Base-by-base conservation (phyloP, 2,797 vertebrate genomes). In the Petrocephalus sullivani region DNA sequence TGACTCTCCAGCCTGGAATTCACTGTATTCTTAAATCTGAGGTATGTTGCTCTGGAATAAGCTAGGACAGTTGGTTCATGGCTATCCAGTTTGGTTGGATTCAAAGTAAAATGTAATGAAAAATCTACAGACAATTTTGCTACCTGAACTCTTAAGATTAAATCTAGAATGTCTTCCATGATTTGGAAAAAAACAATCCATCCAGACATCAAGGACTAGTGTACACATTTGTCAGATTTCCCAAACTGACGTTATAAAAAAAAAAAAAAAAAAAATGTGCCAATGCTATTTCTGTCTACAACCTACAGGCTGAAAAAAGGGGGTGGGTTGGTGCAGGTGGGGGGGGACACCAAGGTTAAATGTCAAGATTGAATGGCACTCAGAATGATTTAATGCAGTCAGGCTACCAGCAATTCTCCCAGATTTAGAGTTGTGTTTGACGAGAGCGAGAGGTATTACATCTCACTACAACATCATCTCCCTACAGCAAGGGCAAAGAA, bases 401-500 rank as follows among this genome's bases (percentile, higher is more conserved):
- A 78, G 21, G 33, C 46, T 86, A 53, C 82, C 83, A 85, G 41
- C 49, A 28, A 84, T 88, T 83, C 81, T 84, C 71, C 56, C 56
- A 51, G 56, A 87, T 54, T 49, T 33, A 33, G 88, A 82, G 54
- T 19, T 60, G 28, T 16, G 33, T 86, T 61, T 54, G 49, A 51
- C 67, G 41, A 37, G 60, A 58, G 61, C 67, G 41, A 37, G 60
- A 58, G 61, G 53, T 28, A 86, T 58, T 57, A 64, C 53, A 88
- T 51, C 23, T 67, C 51, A 7, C 67, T 51, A 53, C 85, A 87
- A 83, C 33, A 2, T 58, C 87, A 85, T 88, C 88, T 58, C 88
- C 89, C 91, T 88, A 57, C 90, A 91, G 91, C 90, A 92, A 91
- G 91, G 90, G 91, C 64, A 90, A 88, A 19, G 60, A 86, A 75